Evolutionary conservation across 2,888 invertebrate species (phyloP).

Genomic region (Acanthococcus lagerstroemiae): DNA sequence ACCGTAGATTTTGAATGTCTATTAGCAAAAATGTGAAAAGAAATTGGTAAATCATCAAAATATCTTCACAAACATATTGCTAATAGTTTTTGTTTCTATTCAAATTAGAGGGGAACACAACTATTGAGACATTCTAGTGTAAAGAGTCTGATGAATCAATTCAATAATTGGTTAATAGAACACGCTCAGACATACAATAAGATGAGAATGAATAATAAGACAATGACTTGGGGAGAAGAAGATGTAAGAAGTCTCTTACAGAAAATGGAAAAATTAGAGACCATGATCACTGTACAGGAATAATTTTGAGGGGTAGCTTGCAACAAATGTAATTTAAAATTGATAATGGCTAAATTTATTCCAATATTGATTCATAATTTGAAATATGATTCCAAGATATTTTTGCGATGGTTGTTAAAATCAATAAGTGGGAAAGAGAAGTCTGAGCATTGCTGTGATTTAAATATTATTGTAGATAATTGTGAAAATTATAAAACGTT

Average conservation of each 20-base stretch:
- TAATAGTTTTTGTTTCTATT: background rate
- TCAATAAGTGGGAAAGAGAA: too few relatives aligned
- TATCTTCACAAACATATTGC: background rate
- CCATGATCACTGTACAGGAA: constrained; percentile 32
- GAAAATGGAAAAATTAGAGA: constrained; percentile 2
- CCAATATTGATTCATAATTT: constrained; percentile 36
- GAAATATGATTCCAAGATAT: background rate
- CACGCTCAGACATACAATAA: background rate
- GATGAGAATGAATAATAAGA: background rate
- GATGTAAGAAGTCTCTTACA: background rate
- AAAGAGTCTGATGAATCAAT: background rate
- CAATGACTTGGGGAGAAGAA: constrained; percentile 9
- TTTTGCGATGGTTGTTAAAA: background rate
- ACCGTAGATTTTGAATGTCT: constrained; percentile 4
- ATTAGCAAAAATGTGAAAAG: constrained; percentile 1
- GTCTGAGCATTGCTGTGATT: background rate
- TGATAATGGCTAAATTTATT: constrained; percentile 36
- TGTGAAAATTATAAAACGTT: background rate
- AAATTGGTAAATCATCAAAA: background rate
- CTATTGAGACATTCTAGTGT: background rate
- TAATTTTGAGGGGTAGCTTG: constrained; percentile 38
- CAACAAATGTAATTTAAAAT: constrained; percentile 39
- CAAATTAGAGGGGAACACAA: background rate
- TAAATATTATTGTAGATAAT: background rate
- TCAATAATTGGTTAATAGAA: background rate